Percentiles rank a stretch among this genome's conserved stretches.
phyloP scores from a whole-genome alignment of 2,113 vertebrate genomes.

The Actinemys pallida region DNA sequence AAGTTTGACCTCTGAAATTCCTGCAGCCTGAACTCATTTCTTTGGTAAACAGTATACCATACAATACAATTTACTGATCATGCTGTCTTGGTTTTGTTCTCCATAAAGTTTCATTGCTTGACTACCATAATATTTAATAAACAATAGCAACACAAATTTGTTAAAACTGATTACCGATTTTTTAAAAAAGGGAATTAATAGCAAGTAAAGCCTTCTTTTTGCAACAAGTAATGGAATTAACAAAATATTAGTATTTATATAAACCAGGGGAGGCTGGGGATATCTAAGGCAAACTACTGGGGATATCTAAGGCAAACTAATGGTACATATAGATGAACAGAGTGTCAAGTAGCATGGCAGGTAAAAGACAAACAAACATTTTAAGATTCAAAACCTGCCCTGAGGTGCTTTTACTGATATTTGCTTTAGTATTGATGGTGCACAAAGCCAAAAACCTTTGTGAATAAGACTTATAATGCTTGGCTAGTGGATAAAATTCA shows the following conservation, averaged over 20 bases:
- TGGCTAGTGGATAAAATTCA: background rate
- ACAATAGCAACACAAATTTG: background rate
- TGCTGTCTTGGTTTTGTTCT: background rate
- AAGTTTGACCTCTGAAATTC: background rate
- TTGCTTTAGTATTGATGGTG: background rate
- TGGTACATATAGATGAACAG: background rate
- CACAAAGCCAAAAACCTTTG: background rate
- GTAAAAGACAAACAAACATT: background rate
- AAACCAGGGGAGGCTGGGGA: background rate
- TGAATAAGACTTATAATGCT: background rate
- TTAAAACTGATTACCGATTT: background rate
- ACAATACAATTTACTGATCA: background rate
- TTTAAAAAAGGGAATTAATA: background rate
- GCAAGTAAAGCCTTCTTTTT: background rate
- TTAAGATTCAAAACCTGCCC: background rate
- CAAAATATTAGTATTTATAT: background rate
- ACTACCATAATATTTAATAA: background rate
- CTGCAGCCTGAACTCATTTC: background rate
- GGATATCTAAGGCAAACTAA: background rate
- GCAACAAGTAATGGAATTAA: background rate
- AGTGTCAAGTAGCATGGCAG: background rate
- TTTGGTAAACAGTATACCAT: background rate
- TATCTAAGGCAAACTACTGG: background rate
- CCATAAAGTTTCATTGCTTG: background rate
- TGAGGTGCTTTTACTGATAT: background rate